These are phyloP conservation scores for Crossocerus cetratus DNA, from an alignment of 2,888 invertebrate genomes.

Conservation along the genomic window DNA sequence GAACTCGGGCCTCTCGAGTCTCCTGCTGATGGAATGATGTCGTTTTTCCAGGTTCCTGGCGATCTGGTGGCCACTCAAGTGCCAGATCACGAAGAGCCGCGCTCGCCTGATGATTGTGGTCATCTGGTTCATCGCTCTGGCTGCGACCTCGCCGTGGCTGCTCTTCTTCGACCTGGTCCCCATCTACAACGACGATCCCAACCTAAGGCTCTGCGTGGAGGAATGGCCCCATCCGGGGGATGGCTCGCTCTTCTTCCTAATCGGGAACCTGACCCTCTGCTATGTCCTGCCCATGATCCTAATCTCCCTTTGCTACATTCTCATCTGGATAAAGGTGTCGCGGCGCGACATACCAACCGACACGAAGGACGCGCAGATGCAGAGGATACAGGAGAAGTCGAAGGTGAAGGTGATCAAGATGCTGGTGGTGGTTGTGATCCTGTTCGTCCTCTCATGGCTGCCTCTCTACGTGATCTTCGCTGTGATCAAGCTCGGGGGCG, in stretches of 20 bases:
- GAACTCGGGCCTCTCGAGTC: no score
- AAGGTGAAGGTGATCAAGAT: constrained; percentile 97
- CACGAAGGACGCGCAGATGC: constrained; percentile 93
- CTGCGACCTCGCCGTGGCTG: constrained; percentile 93
- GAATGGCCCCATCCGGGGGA: constrained; percentile 91
- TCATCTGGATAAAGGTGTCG: constrained; percentile 95
- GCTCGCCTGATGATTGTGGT: constrained; percentile 92
- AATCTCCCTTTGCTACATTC: constrained; percentile 93
- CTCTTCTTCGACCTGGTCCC: constrained; percentile 91
- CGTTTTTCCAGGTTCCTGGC: constrained; percentile 90
- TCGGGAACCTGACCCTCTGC: constrained; percentile 92
- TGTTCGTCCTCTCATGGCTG: constrained; percentile 96
- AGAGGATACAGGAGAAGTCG: constrained; percentile 94
- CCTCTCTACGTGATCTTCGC: constrained; percentile 94
- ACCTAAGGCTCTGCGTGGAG: constrained; percentile 87
- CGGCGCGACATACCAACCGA: constrained; percentile 93
- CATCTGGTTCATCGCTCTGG: constrained; percentile 92
- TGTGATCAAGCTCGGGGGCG: constrained; percentile 87
- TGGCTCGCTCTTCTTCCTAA: constrained; percentile 90
- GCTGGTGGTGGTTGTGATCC: constrained; percentile 93
- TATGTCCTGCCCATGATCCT: constrained; percentile 94
- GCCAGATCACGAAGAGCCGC: constrained; percentile 92
- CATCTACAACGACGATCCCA: constrained; percentile 86
- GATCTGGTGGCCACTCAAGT: constrained; percentile 95
- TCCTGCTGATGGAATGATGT: no score